Conservation (phyloP, 2,797 vertebrate genomes). For the Aratinga solstitialis region DNA sequence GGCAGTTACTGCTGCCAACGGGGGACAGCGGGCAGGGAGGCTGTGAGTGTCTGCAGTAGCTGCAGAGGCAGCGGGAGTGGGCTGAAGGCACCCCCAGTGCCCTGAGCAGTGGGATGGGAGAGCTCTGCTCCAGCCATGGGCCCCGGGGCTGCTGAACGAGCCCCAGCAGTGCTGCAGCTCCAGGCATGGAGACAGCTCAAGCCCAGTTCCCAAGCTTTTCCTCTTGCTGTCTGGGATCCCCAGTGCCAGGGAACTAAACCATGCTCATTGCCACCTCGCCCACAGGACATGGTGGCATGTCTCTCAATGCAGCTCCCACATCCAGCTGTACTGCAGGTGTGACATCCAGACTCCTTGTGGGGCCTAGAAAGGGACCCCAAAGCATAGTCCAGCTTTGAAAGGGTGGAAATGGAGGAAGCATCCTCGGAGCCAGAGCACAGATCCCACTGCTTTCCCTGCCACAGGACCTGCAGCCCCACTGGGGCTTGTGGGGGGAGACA, state of each 20-base stretch:
- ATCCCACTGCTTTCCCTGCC: not conserved
- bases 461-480: too few relatives aligned
- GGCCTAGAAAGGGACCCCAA: not conserved
- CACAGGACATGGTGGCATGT: not conserved
- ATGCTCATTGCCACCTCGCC: not conserved
- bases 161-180: not conserved
- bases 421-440: not conserved
- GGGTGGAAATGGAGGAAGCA: not conserved
- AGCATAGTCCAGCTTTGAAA: not conserved
- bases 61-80: too few relatives aligned
- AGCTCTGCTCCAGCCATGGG: not conserved
- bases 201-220: not conserved
- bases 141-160: not conserved
- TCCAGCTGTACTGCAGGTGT: not conserved
- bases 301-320: not conserved
- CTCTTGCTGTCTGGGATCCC: not conserved
- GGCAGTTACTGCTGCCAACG: not conserved
- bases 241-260: not conserved
- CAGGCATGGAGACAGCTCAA: not conserved
- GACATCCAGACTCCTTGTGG: not conserved
- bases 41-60: not conserved
- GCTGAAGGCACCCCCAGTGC: not conserved
- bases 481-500: not conserved
- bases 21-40: not conserved
- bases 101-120: not conserved